Conservation (phyloP, 2,797 vertebrate species). For the Gymnothorax reevesii region DNA sequence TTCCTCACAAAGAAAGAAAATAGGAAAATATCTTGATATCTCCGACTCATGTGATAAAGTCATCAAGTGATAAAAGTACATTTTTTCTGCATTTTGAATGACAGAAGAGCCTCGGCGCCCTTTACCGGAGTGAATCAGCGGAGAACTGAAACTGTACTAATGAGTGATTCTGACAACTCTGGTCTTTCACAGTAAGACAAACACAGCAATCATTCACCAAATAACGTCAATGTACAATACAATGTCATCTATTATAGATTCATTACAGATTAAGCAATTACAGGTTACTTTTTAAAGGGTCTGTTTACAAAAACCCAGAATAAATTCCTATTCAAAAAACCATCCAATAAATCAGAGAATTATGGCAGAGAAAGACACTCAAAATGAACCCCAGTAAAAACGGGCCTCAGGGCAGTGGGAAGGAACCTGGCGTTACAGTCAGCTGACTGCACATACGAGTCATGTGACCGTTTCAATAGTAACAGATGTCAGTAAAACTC, state of each 20-base stretch:
- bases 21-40: not conserved
- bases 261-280: not conserved
- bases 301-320: not conserved
- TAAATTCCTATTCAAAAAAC: not conserved
- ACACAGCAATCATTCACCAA: not conserved
- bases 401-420: not conserved
- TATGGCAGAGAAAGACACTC: not conserved
- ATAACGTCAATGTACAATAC: not conserved
- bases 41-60: not conserved
- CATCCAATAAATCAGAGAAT: not conserved
- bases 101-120: not conserved
- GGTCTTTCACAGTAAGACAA: not conserved
- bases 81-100: not conserved
- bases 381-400: not conserved
- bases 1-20: not conserved
- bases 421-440: not conserved
- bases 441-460: not conserved
- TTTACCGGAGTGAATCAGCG: not conserved
- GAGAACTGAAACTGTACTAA: not conserved
- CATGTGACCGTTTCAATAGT: not conserved
- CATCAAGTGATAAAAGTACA: not conserved
- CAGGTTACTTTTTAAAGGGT: slow-evolving; percentile 13
- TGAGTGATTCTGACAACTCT: not conserved
- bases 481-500: not conserved
- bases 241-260: slow-evolving; percentile 9